Evolutionary conservation across 2,797 vertebrate species (phyloP), one percentile per base, ranked within the genome.

Genomic region (Tauraco hartlaubi): DNA sequence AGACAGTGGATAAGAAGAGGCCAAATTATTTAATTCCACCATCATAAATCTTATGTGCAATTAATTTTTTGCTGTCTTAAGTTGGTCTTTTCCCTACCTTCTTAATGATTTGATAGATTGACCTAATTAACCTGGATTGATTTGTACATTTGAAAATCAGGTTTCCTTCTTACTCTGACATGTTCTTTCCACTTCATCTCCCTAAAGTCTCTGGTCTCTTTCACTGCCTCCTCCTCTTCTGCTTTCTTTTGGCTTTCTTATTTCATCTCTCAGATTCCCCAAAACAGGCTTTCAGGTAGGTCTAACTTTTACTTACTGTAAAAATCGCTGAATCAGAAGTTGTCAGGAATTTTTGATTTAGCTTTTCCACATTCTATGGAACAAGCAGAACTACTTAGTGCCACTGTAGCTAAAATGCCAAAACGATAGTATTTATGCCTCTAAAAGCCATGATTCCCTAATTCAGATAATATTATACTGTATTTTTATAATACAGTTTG

Each of bases 401-500:
- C 88, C 66, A 88, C 76, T 46, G 67, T 25, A 90, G 79, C 61
- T 90, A 44, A 96, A 94, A 90, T 74, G 88, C 59, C 85, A 92
- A 33, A 94, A 67, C 0, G 3, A 79, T 17, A 26, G 55, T 95
- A 95, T 95, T 96, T 95, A 94, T 96, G 74, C 61, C 59, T 74
- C 76, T 81, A 86, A 67, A 85, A 97, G 73, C 74, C 54, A 54
- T 12, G 73, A 93, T 90, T 94, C 83, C 80, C 56, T 95, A 94
- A 95, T 81, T 95, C 33, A 4, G 35, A 59, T 81, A 94, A 88
- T 49, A 77, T 55, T 91, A 83, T 14, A 86, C 44, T 63, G 37
- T 92, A 69, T 85, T 93, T 95, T 91, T 95, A 88, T 76, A 94
- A 93, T 76, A 82, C 8, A 78, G 67, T 95, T 96, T 95, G 78